Base-by-base conservation (phyloP, 2,797 vertebrate species). In the Gadopsis bispinosus region DNA sequence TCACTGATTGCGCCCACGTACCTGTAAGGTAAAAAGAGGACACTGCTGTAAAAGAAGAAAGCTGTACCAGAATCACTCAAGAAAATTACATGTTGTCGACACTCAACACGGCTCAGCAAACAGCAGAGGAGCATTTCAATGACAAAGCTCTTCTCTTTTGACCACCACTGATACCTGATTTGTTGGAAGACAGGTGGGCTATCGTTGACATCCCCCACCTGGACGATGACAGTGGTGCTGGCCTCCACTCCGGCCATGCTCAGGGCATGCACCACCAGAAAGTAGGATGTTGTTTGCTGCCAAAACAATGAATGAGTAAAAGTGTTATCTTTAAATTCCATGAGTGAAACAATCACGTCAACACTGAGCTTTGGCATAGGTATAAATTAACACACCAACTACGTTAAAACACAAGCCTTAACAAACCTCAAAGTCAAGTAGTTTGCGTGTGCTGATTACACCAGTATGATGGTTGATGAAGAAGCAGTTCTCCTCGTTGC, bases 181-280 rank as follows among this genome's bases (percentile, higher is more conserved):
- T 96, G 95, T 59, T 92, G 91, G 80, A 99, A 98, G 84, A 96
- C 35, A 0, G 98, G 98, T 1, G 86, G 53, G 77, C 96, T 98
- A 90, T 99, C 98, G 53, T 99, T 99, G 87, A 97, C 95, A 76
- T 99, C 98, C 16, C 87, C 96, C 69, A 99, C 94, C 77, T 98
- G 97, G 51, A 99, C 91, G 2, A 92, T 69, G 69, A 98, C 91
- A 3, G 96, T 96, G 29, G 95, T 72, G 22, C 95, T 98, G 67
- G 96, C 91, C 55, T 97, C 96, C 83, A 96, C 80, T 29, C 97
- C 96, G 19, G 97, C 97, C 97, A 99, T 97, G 90, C 96, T 99
- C 60, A 96, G 95, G 48, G 96, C 97, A 83, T 96, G 96, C 29
- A 99, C 91, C 65, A 89, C 93, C 69, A 99, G 84, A 4, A 89